These are phyloP conservation scores for Monochamus alternatus DNA, from an alignment of 2,888 invertebrate genomes.

Conservation along the genomic window DNA sequence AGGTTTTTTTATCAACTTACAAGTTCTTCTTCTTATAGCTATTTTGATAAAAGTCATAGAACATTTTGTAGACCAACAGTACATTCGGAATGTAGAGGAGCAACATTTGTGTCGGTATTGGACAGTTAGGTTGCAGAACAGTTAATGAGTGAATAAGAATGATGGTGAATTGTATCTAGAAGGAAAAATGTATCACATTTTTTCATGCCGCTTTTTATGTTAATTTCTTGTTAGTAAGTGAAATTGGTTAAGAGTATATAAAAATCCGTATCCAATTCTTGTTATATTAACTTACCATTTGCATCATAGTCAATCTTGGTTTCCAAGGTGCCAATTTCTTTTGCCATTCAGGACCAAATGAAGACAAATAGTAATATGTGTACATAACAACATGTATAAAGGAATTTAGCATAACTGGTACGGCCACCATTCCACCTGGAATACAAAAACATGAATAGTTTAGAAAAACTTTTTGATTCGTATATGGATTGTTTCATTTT, in stretches of 20 bases:
- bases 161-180: slow-evolving; percentile 75
- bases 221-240: neutral
- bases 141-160: slow-evolving; percentile 75
- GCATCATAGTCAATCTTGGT: slow-evolving; percentile 73
- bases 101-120: slow-evolving; percentile 72
- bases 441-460: slow-evolving; percentile 31
- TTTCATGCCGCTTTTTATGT: neutral
- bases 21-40: slow-evolving; percentile 70
- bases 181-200: slow-evolving; percentile 18
- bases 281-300: slow-evolving; percentile 74
- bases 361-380: slow-evolving; percentile 80
- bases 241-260: too few species aligned
- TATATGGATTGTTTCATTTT: too few species aligned
- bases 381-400: slow-evolving; percentile 85
- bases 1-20: neutral
- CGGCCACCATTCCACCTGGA: slow-evolving; percentile 79
- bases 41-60: slow-evolving; percentile 79
- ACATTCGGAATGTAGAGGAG: slow-evolving; percentile 77
- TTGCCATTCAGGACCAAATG: slow-evolving; percentile 76
- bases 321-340: slow-evolving; percentile 76
- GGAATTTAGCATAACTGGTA: slow-evolving; percentile 79
- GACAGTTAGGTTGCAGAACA: slow-evolving; percentile 75
- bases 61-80: slow-evolving; percentile 79
- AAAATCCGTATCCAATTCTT: neutral
- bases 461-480: too few species aligned